phyloP scores from a whole-genome alignment of 2,797 vertebrate genomes.

The Sebastes nivosus region DNA sequence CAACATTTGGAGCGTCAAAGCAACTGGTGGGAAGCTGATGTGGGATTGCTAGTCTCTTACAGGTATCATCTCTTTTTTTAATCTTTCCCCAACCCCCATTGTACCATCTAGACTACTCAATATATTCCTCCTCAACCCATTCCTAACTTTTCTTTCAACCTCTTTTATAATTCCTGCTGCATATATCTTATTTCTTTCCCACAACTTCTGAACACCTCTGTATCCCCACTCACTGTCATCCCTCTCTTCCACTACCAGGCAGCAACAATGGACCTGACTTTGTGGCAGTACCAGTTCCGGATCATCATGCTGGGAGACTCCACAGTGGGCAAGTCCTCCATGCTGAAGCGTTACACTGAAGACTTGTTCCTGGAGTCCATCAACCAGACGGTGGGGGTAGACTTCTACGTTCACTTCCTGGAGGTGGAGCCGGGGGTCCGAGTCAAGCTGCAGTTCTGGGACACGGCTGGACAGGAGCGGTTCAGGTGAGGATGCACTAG shows the following conservation, averaged over 20 bases:
- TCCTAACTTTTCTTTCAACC: not conserved
- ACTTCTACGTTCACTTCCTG: slow-evolving; percentile 89
- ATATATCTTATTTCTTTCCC: not conserved
- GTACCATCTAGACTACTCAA: not conserved
- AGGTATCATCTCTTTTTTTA: not conserved
- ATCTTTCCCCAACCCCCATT: not conserved
- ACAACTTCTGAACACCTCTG: not conserved
- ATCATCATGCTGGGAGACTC: slow-evolving; percentile 91
- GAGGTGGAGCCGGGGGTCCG: slow-evolving; percentile 85
- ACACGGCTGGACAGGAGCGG: slow-evolving; percentile 90
- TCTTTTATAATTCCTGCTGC: not conserved
- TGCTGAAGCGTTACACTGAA: slow-evolving; percentile 87
- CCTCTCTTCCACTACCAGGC: not conserved
- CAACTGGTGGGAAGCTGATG: slow-evolving; percentile 9
- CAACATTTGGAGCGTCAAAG: slow-evolving; percentile 39
- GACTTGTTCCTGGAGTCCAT: slow-evolving; percentile 83
- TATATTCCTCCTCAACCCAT: not conserved
- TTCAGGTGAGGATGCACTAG: slow-evolving; percentile 82
- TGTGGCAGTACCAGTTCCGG: slow-evolving; percentile 91
- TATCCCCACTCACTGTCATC: not conserved
- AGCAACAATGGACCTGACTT: slow-evolving; percentile 80
- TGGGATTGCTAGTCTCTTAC: not conserved
- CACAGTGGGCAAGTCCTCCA: slow-evolving; percentile 89
- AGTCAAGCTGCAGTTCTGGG: slow-evolving; percentile 91
- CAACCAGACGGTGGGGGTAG: slow-evolving; percentile 88